Conservation (phyloP, 2,113 vertebrate species). For the Myodes glareolus region DNA sequence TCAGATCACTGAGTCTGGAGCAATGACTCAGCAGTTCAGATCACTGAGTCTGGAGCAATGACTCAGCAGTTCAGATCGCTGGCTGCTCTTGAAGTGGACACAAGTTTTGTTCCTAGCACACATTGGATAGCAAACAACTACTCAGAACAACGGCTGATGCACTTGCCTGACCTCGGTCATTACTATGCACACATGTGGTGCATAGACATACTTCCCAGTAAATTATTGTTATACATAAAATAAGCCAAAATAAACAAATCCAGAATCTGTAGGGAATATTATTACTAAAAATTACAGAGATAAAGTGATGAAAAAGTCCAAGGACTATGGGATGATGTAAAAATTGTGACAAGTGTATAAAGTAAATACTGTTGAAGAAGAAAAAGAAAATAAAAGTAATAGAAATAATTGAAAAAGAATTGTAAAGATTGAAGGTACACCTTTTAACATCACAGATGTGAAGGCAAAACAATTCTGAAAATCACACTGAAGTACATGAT, state of each 20-base stretch:
- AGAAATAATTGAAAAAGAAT: constrained; percentile 28
- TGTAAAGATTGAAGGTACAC: neutral
- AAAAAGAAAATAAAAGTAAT: neutral
- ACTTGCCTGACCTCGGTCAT: neutral
- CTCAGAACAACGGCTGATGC: neutral
- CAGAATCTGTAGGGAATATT: neutral
- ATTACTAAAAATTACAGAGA: constrained; percentile 3
- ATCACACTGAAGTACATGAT: neutral
- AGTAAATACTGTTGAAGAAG: neutral
- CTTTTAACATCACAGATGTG: neutral
- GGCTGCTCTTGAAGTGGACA: too few relatives aligned
- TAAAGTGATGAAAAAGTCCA: neutral
- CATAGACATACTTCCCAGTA: neutral
- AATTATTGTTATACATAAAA: neutral
- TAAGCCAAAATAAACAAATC: neutral
- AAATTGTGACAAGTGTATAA: neutral
- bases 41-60: too few relatives aligned
- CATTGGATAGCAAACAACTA: neutral
- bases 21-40: too few relatives aligned
- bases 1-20: too few relatives aligned
- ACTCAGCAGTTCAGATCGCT: too few relatives aligned
- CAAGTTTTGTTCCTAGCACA: too few relatives aligned
- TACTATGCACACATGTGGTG: neutral
- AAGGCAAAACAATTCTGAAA: neutral
- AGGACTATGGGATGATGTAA: neutral